phyloP scores from a whole-genome alignment of 2,113 vertebrate species.

The Stigmatopora argus region DNA sequence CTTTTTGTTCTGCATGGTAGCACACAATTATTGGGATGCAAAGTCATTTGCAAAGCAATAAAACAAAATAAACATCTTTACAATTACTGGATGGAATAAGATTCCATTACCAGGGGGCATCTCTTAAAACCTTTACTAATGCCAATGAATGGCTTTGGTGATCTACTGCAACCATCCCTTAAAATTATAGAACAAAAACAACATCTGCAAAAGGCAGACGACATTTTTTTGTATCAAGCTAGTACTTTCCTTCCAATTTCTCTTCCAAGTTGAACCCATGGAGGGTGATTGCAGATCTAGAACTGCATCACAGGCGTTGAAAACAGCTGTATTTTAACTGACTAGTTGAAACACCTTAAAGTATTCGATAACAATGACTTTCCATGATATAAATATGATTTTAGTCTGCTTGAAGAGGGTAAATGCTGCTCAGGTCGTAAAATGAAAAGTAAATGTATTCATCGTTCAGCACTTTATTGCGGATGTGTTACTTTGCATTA shows the following conservation, averaged over 20 bases:
- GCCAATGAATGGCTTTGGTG: neutral
- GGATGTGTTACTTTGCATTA: neutral
- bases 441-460: neutral
- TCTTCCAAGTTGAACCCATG: neutral
- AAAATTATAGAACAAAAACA: neutral
- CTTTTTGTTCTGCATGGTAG: neutral
- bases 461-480: neutral
- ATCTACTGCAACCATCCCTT: neutral
- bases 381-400: neutral
- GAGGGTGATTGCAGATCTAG: neutral
- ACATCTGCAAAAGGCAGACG: neutral
- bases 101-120: neutral
- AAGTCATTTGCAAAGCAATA: neutral
- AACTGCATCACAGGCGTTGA: neutral
- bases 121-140: neutral
- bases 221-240: neutral
- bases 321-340: conserved; percentile 1
- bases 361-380: neutral
- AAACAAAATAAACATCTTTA: neutral
- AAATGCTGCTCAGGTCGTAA: neutral
- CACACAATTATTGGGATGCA: neutral
- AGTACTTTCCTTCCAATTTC: neutral
- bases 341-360: neutral
- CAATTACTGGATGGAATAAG: neutral
- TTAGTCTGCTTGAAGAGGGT: neutral